phyloP scores from a whole-genome alignment of 2,797 vertebrate species.

The Rhinichthys osculus region DNA sequence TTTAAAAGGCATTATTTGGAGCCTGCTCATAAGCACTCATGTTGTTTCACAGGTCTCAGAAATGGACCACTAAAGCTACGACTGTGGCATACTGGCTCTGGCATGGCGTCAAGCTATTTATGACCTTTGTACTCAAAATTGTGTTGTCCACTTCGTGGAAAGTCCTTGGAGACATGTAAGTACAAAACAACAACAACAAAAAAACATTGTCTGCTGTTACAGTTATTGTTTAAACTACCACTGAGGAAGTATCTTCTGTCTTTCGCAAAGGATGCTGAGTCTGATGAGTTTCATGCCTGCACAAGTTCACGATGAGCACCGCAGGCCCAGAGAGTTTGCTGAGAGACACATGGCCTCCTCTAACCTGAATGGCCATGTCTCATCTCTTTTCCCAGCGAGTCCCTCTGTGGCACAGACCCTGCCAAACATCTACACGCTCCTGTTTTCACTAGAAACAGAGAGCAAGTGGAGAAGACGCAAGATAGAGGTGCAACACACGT shows the following conservation, averaged over 20 bases:
- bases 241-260: not conserved
- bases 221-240: not conserved
- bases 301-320: slow-evolving; percentile 13
- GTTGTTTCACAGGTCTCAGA: slow-evolving; percentile 59
- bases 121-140: slow-evolving; percentile 62
- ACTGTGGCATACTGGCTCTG: slow-evolving; percentile 66
- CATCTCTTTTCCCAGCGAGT: not conserved
- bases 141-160: slow-evolving; percentile 63
- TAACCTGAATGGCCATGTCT: not conserved
- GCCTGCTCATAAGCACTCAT: not conserved
- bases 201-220: not conserved
- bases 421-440: slow-evolving; percentile 8
- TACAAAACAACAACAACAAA: not conserved
- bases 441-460: slow-evolving; percentile 46
- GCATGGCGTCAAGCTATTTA: slow-evolving; percentile 61
- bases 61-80: slow-evolving; percentile 35
- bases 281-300: slow-evolving; percentile 58
- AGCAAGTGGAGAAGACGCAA: not conserved
- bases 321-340: not conserved
- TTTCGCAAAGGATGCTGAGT: slow-evolving; percentile 56
- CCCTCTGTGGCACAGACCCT: not conserved
- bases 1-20: not conserved
- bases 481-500: slow-evolving; percentile 23
- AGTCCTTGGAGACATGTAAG: slow-evolving; percentile 66
- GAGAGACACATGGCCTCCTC: not conserved